Conservation (phyloP, 2,888 invertebrate genomes). For the Drosophila kambysellisi region DNA sequence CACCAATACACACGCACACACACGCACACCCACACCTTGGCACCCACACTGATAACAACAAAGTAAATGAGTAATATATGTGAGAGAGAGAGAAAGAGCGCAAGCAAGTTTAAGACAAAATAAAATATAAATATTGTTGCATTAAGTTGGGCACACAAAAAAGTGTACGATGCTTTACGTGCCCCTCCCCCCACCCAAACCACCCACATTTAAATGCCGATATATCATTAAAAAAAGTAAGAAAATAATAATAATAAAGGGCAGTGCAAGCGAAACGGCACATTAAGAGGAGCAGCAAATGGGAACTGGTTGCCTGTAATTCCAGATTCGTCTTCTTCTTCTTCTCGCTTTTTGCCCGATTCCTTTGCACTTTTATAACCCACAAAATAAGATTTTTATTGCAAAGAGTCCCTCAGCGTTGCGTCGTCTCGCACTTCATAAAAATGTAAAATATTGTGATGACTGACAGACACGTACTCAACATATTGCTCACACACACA, state of each 20-base stretch:
- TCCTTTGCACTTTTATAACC: conserved; percentile 71
- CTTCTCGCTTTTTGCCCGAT: conserved; percentile 25
- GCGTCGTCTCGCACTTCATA: conserved; percentile 73
- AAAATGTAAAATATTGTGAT: conserved; percentile 80
- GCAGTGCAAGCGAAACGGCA: conserved; percentile 21
- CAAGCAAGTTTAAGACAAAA: conserved; percentile 52
- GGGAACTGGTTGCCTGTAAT: conserved; percentile 32
- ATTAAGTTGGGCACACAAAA: conserved; percentile 74
- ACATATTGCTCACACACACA: conserved; percentile 43
- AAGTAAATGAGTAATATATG: conserved; percentile 43
- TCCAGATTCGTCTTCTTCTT: not conserved
- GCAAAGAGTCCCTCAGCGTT: conserved; percentile 56
- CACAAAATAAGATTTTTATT: conserved; percentile 77
- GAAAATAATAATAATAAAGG: conserved; percentile 48
- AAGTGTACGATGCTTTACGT: conserved; percentile 71
- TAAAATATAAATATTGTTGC: conserved; percentile 58
- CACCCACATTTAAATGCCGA: conserved; percentile 71
- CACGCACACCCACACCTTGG: conserved; percentile 18
- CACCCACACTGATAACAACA: conserved; percentile 58
- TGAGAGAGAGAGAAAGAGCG: conserved; percentile 1
- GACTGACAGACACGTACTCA: conserved; percentile 69
- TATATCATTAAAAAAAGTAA: conserved; percentile 74
- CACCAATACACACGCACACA: conserved; percentile 4
- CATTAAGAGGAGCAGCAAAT: conserved; percentile 55
- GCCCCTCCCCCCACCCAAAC: conserved; percentile 10